A percentile compares a stretch with the other conserved stretches of the same genome.
These are phyloP conservation scores for Oenanthe oenanthe DNA, from an alignment of 2,113 vertebrate genomes.

Conservation along the genomic window DNA sequence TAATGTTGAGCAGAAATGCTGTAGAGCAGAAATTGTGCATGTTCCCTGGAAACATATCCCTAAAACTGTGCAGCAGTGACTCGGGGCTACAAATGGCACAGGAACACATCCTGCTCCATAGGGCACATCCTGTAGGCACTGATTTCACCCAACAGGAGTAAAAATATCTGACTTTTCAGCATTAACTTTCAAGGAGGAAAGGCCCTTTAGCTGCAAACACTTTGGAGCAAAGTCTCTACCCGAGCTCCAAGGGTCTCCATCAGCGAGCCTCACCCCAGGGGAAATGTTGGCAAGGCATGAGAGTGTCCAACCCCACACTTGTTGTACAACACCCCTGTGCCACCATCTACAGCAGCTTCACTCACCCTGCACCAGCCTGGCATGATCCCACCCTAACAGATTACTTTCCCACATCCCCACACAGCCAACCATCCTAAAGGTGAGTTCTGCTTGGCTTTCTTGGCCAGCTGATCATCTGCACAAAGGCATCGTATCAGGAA, in stretches of 20 bases:
- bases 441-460: background rate
- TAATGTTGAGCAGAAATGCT: background rate
- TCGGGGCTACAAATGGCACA: background rate
- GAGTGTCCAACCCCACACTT: background rate
- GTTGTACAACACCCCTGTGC: background rate
- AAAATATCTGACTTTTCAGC: background rate
- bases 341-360: background rate
- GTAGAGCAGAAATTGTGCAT: background rate
- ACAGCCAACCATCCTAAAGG: background rate
- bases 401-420: too few relatives aligned
- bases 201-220: background rate
- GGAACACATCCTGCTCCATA: background rate
- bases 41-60: conserved; percentile 11
- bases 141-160: background rate
- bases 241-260: rapidly evolving
- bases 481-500: background rate
- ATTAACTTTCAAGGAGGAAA: background rate
- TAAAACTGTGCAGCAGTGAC: background rate
- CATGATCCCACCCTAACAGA: too few relatives aligned
- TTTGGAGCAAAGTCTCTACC: background rate
- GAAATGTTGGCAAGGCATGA: rapidly evolving
- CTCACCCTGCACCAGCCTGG: background rate
- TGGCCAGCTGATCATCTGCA: background rate
- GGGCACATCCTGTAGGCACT: background rate
- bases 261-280: rapidly evolving